A percentile compares a stretch with the other conserved stretches of the same genome.
Evolutionary conservation across 2,113 vertebrate genomes (phyloP).

Genomic region (Tachuris rubrigastra): DNA sequence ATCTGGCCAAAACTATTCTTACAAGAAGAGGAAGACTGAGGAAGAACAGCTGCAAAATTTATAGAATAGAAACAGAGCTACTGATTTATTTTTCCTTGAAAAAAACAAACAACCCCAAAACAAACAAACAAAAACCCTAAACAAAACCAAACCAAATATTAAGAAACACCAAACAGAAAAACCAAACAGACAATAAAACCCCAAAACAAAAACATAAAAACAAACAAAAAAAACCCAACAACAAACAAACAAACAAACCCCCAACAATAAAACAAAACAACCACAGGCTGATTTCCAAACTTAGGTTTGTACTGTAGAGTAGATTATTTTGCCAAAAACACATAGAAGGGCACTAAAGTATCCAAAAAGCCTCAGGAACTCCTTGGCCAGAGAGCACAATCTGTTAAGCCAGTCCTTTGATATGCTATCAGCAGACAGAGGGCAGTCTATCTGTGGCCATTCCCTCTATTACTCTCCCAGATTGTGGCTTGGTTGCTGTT

Average conservation of each 20-base stretch:
- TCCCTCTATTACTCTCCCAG: neutral
- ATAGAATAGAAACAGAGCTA: neutral
- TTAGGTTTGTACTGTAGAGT: neutral
- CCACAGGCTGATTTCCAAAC: neutral
- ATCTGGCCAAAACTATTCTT: neutral
- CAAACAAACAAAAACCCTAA: neutral
- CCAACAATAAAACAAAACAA: too few species aligned
- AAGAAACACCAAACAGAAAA: too few species aligned
- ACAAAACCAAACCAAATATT: too few species aligned
- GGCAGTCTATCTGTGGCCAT: neutral
- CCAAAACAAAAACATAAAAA: too few species aligned
- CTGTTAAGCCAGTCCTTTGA: neutral
- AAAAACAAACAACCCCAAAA: neutral
- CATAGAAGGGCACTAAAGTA: neutral
- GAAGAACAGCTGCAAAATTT: neutral
- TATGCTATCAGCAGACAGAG: neutral
- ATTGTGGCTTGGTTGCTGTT: neutral
- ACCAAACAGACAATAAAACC: too few species aligned
- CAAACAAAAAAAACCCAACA: too few species aligned
- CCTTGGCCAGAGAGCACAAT: constrained; percentile 5
- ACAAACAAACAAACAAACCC: too few species aligned
- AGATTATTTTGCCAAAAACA: neutral
- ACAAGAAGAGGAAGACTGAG: neutral
- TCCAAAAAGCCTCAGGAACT: constrained; percentile 5
- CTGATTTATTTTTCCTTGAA: neutral